phyloP scores from a whole-genome alignment of 37 sponge, comb jelly and placozoan genomes.

The Diacarnus erythraeanus region DNA sequence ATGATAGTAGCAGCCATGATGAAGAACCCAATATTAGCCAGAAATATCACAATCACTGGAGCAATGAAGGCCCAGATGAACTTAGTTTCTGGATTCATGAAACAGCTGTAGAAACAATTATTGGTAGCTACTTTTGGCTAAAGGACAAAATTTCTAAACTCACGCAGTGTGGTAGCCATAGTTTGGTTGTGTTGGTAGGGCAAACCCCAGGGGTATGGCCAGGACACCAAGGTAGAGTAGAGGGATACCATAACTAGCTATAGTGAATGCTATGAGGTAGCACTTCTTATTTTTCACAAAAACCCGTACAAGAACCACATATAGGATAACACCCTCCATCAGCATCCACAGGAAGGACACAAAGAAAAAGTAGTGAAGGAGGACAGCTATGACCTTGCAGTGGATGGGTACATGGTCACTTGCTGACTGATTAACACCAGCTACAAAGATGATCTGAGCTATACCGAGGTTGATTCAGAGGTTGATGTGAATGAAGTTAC shows the following conservation, averaged over 20 bases:
- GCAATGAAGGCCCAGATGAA: conserved; percentile 62
- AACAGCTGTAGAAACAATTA: conserved; percentile 32
- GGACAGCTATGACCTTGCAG: conserved; percentile 46
- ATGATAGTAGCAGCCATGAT: conserved; percentile 50
- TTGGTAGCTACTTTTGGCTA: too few relatives aligned
- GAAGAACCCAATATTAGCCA: conserved; percentile 46
- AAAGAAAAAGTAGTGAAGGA: conserved; percentile 58
- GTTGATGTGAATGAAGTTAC: conserved; percentile 62
- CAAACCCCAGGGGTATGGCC: conserved; percentile 26
- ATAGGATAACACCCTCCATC: conserved; percentile 77
- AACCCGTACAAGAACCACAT: conserved; percentile 57
- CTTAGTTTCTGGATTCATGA: conserved; percentile 22
- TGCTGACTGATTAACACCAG: conserved; percentile 38
- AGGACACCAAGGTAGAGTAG: conserved; percentile 26
- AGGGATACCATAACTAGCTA: conserved; percentile 37
- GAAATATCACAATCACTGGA: conserved; percentile 61
- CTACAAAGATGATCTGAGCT: conserved; percentile 50
- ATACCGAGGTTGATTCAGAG: conserved; percentile 51
- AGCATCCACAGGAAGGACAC: conserved; percentile 82
- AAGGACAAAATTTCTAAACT: neutral
- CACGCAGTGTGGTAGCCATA: conserved; percentile 11
- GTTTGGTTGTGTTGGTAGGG: neutral
- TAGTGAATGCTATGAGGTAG: conserved; percentile 17
- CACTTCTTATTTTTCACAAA: conserved; percentile 28
- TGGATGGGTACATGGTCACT: neutral